Conservation (phyloP, 2,888 invertebrate species). For the Dryadula phaetusa region DNA sequence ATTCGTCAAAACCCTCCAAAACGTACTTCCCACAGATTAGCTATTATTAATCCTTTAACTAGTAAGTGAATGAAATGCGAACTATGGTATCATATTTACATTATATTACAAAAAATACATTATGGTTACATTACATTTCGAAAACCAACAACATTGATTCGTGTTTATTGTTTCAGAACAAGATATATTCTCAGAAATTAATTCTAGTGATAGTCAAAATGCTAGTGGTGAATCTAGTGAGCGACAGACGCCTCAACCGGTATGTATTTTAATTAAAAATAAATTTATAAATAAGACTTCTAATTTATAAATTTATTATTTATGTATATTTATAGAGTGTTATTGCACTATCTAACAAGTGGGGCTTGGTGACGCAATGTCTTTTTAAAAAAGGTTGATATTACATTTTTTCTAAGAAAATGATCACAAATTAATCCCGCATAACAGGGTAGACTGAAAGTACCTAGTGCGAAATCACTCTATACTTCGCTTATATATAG, state of each 20-base stretch:
- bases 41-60: conserved; percentile 74
- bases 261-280: conserved; percentile 51
- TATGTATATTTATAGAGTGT: no score
- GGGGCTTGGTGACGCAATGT: no score
- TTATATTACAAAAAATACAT: background rate
- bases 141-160: conserved; percentile 13
- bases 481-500: no score
- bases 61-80: conserved; percentile 58
- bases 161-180: conserved; percentile 66
- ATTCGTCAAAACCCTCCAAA: conserved; percentile 64
- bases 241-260: conserved; percentile 81
- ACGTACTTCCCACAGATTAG: conserved; percentile 66
- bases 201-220: conserved; percentile 71
- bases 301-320: no score
- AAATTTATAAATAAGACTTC: background rate
- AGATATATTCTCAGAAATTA: conserved; percentile 79
- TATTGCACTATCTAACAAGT: no score
- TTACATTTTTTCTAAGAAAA: no score
- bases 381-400: no score
- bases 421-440: no score
- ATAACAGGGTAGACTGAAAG: no score
- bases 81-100: background rate
- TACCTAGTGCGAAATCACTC: no score
- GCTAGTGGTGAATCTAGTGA: conserved; percentile 77
- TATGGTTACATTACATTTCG: background rate